Evolutionary conservation across 2,797 vertebrate species (phyloP), one percentile per base, ranked within the genome.

Genomic region (Platyrinchus mystaceus): DNA sequence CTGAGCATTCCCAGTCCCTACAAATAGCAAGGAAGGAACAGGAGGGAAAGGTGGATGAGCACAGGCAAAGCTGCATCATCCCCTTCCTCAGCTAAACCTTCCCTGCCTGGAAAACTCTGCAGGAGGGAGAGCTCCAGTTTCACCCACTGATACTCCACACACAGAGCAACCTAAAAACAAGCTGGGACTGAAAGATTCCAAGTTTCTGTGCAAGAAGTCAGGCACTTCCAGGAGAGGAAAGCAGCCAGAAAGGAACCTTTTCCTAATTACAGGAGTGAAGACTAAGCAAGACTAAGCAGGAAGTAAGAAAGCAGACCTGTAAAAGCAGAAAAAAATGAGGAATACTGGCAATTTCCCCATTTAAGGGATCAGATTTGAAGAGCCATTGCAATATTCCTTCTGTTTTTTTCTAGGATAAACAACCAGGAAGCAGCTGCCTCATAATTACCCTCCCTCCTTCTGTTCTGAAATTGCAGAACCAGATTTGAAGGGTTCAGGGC

Each of bases 381-480:
- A 69, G 44, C 2, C 44, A 71, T 4, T 64, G 68, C 75, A 75
- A 2, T 63, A 59, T 76, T 87, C 87, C 43, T 70, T 71, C 58
- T 37, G 53, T 1, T 44, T 90, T 87, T 59, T 39, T 52, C 53
- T 28, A 52, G 46, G 39, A 70, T 52, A 76, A 81, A n/a, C 22
- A 46, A 88, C 58, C 23, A 82, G 85, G 55, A 92, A 63, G 36
- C 13, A 49, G 30, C 36, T 94, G 73, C 66, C 58, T 79, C 49
- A 3, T 55, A 70, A 62, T 17, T 64, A 44, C 24, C 8, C 74
- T n/a, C 73, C 27, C 69, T 43, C 19, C 10, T 14, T 39, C 18
- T 37, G 7, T 12, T 73, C 75, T 60, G 55, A 41, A 91, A 68
- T 56, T 41, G 36, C 30, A 46, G 37, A 70, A 67, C 26, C 58